Evolutionary conservation across 2,888 invertebrate genomes (phyloP).

Genomic region (Melieria omissa): DNA sequence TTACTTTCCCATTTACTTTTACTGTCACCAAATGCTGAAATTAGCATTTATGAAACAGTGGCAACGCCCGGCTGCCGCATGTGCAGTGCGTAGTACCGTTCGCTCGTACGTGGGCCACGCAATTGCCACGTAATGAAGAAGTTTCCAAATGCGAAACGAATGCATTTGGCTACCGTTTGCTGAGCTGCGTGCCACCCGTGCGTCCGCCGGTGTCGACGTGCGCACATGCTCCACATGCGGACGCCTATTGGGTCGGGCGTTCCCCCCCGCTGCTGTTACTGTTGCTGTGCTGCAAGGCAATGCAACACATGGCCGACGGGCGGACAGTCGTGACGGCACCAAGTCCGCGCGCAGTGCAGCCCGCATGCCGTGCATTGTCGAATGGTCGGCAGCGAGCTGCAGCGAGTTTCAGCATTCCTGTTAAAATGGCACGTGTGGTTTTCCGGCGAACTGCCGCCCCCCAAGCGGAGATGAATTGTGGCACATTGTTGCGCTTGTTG

Average conservation of each 20-base stretch:
- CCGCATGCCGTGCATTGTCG: not conserved
- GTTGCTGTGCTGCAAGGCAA: not conserved
- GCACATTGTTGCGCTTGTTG: slow-evolving; percentile 5
- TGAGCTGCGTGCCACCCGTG: slow-evolving; percentile 20
- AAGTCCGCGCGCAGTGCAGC: too few species aligned
- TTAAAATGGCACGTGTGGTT: slow-evolving; percentile 59
- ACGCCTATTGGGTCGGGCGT: slow-evolving; percentile 11
- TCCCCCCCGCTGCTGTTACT: slow-evolving; percentile 19
- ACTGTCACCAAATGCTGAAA: too few species aligned
- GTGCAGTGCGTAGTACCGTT: too few species aligned
- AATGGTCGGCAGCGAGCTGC: not conserved
- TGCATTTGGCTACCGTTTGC: slow-evolving; percentile 56
- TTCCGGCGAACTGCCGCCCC: slow-evolving; percentile 53
- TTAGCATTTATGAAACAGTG: too few species aligned
- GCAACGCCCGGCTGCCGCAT: too few species aligned
- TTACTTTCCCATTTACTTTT: too few species aligned
- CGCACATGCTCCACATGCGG: slow-evolving; percentile 28
- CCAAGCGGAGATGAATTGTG: slow-evolving; percentile 18
- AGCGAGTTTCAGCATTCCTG: slow-evolving; percentile 9
- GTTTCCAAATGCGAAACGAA: slow-evolving; percentile 63
- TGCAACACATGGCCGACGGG: slow-evolving; percentile 32
- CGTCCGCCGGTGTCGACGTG: slow-evolving; percentile 21
- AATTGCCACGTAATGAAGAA: slow-evolving; percentile 53
- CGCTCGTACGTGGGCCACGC: not conserved
- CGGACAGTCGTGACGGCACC: not conserved